Base-by-base conservation (phyloP, 53 echinoderm and acorn worm species). In the Astropecten irregularis region DNA sequence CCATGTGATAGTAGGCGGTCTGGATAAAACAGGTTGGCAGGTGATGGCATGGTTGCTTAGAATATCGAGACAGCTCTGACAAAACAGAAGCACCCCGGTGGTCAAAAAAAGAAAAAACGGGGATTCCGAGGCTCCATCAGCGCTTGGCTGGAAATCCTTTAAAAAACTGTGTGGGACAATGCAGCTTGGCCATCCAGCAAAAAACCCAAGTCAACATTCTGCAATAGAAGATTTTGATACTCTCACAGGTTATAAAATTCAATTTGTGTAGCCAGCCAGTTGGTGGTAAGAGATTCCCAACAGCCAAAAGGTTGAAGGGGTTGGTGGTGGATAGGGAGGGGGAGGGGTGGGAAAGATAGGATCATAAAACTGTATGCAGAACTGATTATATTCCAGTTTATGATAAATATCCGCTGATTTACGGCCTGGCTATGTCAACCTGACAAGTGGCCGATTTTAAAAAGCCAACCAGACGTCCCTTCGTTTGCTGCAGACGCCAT, bases 41-140 rank as follows among this genome's bases (percentile, higher is more conserved):
- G 74, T 74, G 57, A 74, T 56, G 35, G 40, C 74, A 74, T 57
- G 74, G 39, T 55, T 74, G 32, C 74, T 40, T 31, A 71, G 51
- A 71, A 53, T 71, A 71, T 33, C 35, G 52, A 53, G 52, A 71
- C 35, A n/a, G 48, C 19, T 28, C 22, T 69, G 69, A 69, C 48
- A 49, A 69, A 69, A 69, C 49, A 49, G 69, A 49, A 69, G 71
- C 52, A 71, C 51, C 50, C 49, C 50, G 51, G 52, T 30, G 52
- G 51, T 49, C 15, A 49, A 70, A 49, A 28, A 50, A 32, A 70
- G 28, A 49, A 49, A 1, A 48, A 49, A 6, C n/a, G n/a, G n/a
- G n/a, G n/a, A n/a, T n/a, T n/a, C n/a, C n/a, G n/a, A n/a, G n/a
- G n/a, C n/a, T n/a, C n/a, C n/a, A n/a, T n/a, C n/a, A n/a, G n/a